These are phyloP conservation scores for Alca torda DNA, from an alignment of 2,797 vertebrate genomes.

Conservation along the genomic window DNA sequence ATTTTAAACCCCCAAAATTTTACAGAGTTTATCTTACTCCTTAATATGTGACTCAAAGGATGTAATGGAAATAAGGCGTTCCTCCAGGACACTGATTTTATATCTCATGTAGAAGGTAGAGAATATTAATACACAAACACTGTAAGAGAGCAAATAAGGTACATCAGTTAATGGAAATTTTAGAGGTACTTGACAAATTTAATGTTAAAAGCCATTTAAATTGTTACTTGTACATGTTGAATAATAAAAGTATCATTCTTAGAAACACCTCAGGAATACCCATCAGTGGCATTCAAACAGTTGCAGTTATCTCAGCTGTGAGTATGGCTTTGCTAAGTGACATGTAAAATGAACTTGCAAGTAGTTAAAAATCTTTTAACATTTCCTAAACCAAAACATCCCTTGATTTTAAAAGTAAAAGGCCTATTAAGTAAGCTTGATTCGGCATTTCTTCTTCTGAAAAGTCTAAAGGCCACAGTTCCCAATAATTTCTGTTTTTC, in stretches of 20 bases:
- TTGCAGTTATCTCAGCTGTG: neutral
- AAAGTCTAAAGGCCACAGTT: neutral
- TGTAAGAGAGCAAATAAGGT: conserved; percentile 61
- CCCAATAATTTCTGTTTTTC: neutral
- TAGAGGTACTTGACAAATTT: neutral
- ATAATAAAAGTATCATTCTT: neutral
- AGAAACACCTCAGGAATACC: neutral
- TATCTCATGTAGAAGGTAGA: conserved; percentile 92
- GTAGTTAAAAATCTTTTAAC: neutral
- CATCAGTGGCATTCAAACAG: neutral
- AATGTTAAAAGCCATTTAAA: neutral
- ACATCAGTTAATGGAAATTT: neutral
- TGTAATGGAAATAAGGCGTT: conserved; percentile 82
- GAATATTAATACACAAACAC: conserved; percentile 86
- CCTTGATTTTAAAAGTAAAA: neutral
- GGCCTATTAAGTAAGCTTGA: neutral
- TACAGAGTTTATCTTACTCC: conserved; percentile 77
- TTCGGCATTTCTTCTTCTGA: neutral
- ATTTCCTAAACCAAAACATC: neutral
- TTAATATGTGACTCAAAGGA: conserved; percentile 77
- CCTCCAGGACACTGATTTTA: conserved; percentile 87
- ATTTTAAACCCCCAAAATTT: neutral
- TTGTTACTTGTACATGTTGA: neutral
- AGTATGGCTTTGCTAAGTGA: neutral
- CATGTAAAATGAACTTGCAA: neutral